These are phyloP conservation scores for Psylliodes chrysocephalus DNA, from an alignment of 2,888 invertebrate genomes.

Conservation along the genomic window DNA sequence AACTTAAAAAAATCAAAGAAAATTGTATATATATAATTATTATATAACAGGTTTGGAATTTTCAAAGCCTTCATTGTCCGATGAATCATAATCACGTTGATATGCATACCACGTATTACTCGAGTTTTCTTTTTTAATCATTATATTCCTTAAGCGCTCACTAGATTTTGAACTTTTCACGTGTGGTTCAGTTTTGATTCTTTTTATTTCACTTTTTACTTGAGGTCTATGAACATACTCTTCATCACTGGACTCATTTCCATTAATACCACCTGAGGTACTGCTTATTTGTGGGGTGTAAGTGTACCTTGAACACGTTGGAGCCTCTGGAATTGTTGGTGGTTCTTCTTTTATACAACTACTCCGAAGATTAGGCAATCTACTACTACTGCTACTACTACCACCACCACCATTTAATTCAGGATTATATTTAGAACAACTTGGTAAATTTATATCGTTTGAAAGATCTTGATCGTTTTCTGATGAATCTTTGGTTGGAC, in stretches of 20 bases:
- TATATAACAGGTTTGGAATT: neutral
- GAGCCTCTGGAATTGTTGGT: constrained; percentile 24
- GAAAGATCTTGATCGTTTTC: constrained; percentile 12
- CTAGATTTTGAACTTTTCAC: constrained; percentile 25
- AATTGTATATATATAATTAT: neutral
- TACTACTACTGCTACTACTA: neutral
- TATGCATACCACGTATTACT: constrained; percentile 42
- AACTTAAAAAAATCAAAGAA: constrained; percentile 39
- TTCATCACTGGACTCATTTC: constrained; percentile 28
- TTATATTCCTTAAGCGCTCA: constrained; percentile 37
- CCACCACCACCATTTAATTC: neutral
- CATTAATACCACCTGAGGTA: neutral
- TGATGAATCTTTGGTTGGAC: constrained; percentile 27
- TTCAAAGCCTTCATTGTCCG: constrained; percentile 1
- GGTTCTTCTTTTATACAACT: constrained; percentile 10
- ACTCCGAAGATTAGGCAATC: constrained; percentile 1
- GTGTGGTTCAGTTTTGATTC: constrained; percentile 27
- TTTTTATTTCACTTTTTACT: constrained; percentile 37
- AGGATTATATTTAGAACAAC: constrained; percentile 34
- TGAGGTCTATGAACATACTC: constrained; percentile 21
- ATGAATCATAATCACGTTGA: constrained; percentile 42
- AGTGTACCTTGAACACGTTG: constrained; percentile 38
- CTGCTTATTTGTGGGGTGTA: constrained; percentile 4
- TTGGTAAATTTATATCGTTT: constrained; percentile 17
- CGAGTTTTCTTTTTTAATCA: constrained; percentile 40